Conservation (phyloP, 2,113 vertebrate genomes). For the Gavia stellata region DNA sequence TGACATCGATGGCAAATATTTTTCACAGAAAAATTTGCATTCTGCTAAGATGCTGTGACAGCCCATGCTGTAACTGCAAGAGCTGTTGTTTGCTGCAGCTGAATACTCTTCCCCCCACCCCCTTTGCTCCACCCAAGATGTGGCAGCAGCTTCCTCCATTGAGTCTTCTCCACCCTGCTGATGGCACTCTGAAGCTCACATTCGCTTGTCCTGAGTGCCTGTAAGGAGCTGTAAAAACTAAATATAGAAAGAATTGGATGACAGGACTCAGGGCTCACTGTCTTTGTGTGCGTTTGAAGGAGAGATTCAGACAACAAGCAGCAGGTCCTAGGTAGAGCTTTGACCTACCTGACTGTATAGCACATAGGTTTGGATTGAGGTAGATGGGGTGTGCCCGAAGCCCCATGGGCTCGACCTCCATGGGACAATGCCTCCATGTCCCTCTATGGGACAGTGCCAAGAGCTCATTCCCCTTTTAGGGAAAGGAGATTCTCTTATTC, state of each 20-base stretch:
- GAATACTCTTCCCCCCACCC: background rate
- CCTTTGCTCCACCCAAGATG: background rate
- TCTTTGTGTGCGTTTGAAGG: background rate
- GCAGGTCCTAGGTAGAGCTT: background rate
- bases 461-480: background rate
- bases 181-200: background rate
- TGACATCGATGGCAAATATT: background rate
- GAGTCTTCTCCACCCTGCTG: background rate
- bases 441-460: background rate
- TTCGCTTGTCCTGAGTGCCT: background rate
- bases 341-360: background rate
- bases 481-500: background rate
- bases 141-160: background rate
- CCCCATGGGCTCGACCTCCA: rapidly evolving
- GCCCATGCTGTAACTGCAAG: background rate
- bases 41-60: background rate
- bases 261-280: background rate
- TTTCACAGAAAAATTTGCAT: background rate
- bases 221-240: background rate
- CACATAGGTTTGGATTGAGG: background rate
- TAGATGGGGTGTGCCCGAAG: background rate
- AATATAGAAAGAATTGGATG: background rate
- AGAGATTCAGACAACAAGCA: background rate
- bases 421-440: background rate
- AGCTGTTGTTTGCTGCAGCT: background rate